Evolutionary conservation across 1,140 invertebrate genomes (phyloP), one percentile per base, ranked within the genome.

Genomic region (Nasonia giraulti): DNA sequence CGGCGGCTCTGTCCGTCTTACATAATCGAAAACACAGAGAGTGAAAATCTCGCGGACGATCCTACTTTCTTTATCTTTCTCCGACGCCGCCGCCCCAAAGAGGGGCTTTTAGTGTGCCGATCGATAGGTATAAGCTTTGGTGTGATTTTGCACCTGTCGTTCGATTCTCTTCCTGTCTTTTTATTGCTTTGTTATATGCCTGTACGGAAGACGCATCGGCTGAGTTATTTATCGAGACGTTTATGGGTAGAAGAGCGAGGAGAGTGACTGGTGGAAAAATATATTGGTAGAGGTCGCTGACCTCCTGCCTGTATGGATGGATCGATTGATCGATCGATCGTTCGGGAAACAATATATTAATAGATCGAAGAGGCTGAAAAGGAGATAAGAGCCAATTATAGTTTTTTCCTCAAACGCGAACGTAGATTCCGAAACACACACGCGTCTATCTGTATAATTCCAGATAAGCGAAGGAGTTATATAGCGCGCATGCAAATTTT

Each of bases 1-100:
- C 55, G 55, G 55, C 20, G n/a, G n/a, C 40, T 84, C 77, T 84
- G 69, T 84, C n/a, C 50, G 86, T 85, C 89, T 91, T 91, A 90
- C 89, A 90, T 91, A 92, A 92, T 92, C 90, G 90, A 92, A 91
- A 91, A 91, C 91, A 91, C 89, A 84, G 91, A 92, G 91, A 92
- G 91, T 92, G 91, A 91, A 92, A 91, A 92, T 92, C 80, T 86
- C 31, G 44, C 89, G 89, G 87, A 87, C 86, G 90, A 91, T 90
- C 87, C 89, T 91, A 91, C 90, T 87, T 88, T 87, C 87, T 87
- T 87, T 55, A 76, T 86, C 68, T 50, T 80, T 87, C 74, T 55
- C 62, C 31, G 50, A 33, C 76, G 62, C 31, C 47, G 11, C 40
- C 27, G 27, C 66, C 20, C 17, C 23, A 23, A 62, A 55, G 50